Conservation (phyloP, 30 jellyfish, hydroid and myxozoan genomes). For the Kudoa iwatai region DNA sequence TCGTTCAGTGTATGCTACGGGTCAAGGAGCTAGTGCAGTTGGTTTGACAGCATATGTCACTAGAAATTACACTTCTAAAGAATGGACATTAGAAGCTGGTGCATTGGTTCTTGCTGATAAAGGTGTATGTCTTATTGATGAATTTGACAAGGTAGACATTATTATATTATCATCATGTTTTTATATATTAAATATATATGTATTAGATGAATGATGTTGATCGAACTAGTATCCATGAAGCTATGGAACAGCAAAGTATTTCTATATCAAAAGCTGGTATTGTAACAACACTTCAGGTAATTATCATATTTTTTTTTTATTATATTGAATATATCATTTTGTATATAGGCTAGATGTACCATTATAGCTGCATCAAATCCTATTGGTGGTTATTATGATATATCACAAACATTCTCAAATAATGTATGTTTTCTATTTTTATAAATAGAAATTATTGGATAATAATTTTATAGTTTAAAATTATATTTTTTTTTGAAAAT, state of each 20-base stretch:
- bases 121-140: slow-evolving; percentile 74
- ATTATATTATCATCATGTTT: no score
- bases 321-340: no score
- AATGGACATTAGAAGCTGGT: slow-evolving; percentile 95
- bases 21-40: slow-evolving; percentile 98
- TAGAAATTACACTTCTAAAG: slow-evolving; percentile 60
- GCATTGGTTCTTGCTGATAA: slow-evolving; percentile 82
- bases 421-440: slow-evolving; percentile 11
- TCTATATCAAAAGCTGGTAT: slow-evolving; percentile 87
- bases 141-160: slow-evolving; percentile 46
- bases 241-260: slow-evolving; percentile 86
- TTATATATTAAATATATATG: no score
- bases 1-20: slow-evolving; percentile 75
- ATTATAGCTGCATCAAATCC: slow-evolving; percentile 93
- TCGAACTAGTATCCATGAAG: slow-evolving; percentile 78
- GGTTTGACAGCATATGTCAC: slow-evolving; percentile 79
- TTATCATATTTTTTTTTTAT: neutral
- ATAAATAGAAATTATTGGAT: no score
- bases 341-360: slow-evolving; percentile 68
- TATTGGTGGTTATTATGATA: slow-evolving; percentile 62
- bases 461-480: no score
- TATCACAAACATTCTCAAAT: slow-evolving; percentile 33
- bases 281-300: slow-evolving; percentile 59
- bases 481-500: neutral
- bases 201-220: slow-evolving; percentile 79